Base-by-base conservation (phyloP, 2,797 vertebrate genomes). In the Acipenser ruthenus region DNA sequence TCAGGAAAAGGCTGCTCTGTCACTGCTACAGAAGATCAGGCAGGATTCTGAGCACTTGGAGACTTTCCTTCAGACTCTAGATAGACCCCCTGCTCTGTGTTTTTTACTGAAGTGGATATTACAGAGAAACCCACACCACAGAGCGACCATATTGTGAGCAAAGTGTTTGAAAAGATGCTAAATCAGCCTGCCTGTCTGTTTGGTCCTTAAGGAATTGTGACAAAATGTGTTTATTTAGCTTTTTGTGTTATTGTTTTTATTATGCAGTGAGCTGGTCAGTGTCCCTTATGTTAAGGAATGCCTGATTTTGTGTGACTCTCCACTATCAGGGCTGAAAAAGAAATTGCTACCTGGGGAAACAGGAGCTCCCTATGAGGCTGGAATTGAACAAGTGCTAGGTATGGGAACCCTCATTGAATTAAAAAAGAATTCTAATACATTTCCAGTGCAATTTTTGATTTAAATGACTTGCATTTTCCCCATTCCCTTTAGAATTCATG, bases 21-120 rank as follows among this genome's bases (percentile, higher is more conserved):
- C 58, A 0, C 72, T 88, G 2, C 77, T 90, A 18, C 76, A 69
- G 68, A 52, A 49, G 2, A 63, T 89, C 53, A 80, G 69, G 50
- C 6, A 49, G 18, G 64, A 74, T 1, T 70, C 68, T 0, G 59
- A 10, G 1, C 0, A 1, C 47, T 77, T 90, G 7, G 51, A 72
- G 8, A 0, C 1, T 0, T 13, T 70, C 15, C 65, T 83, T 68
- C 15, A 15, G 1, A 12, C 18, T 1, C 7, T 79, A 56, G 64
- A 62, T 47, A 7, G 7, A 0, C 6, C 60, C 50, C 72, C 77
- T 0, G 68, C 66, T 66, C 76, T 89, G 12, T 52, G 60, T 10
- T 8, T 60, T 1, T 0, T 88, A 52, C 49, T 90, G 52, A 37
- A 59, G 0, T 51, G 1, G 65, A 89, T 91, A 86, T 68, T 92